Evolutionary conservation across 2,888 invertebrate genomes (phyloP).

Genomic region (Tillus elongatus): DNA sequence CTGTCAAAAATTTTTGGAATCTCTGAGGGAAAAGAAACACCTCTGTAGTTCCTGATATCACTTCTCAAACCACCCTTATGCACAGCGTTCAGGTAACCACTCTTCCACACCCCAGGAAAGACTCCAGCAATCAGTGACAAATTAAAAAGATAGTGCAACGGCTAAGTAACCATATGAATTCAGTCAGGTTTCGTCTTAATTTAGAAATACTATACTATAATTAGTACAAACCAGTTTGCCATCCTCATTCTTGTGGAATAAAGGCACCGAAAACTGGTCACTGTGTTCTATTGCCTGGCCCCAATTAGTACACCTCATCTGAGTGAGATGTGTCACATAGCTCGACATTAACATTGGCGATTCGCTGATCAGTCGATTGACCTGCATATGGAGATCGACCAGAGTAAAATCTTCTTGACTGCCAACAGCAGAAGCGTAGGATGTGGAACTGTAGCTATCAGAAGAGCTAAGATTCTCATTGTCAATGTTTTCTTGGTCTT

Average conservation of each 20-base stretch:
- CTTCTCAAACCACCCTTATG: no score
- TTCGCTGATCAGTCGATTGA: conserved; percentile 73
- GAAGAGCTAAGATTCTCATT: conserved; percentile 47
- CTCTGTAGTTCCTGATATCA: no score
- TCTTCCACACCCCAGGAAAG: no score
- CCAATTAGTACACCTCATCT: conserved; percentile 72
- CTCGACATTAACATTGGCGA: conserved; percentile 92
- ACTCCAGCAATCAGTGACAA: no score
- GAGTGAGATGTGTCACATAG: conserved; percentile 85
- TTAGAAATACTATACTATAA: no score
- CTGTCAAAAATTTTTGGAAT: no score
- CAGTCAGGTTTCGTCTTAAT: no score
- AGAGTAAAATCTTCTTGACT: conserved; percentile 88
- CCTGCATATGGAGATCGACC: conserved; percentile 90
- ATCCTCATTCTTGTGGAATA: conserved; percentile 70
- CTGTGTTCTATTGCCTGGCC: conserved; percentile 50
- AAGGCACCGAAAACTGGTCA: conserved; percentile 69
- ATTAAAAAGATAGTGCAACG: no score
- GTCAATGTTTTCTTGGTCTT: background rate
- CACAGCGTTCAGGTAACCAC: no score
- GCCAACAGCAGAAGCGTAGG: conserved; percentile 83
- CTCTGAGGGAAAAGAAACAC: no score
- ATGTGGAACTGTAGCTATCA: conserved; percentile 75
- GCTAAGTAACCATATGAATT: no score
- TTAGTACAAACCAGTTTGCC: conserved; percentile 67